These are phyloP conservation scores for Proteles cristata DNA, from an alignment of 2,113 vertebrate species.

Conservation along the genomic window DNA sequence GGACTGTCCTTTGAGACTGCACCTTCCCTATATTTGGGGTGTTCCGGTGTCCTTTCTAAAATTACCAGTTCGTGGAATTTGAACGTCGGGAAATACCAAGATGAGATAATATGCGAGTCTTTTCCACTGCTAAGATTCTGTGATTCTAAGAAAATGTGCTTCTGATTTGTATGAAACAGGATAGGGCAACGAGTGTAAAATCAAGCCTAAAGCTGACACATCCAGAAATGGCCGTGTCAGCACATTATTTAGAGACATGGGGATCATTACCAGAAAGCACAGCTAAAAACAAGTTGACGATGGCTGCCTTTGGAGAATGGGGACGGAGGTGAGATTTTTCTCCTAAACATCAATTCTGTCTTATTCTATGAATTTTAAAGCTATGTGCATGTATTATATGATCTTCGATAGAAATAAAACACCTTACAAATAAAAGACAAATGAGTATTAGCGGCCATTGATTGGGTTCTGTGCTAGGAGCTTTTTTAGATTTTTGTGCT, in stretches of 20 bases:
- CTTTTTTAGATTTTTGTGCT: neutral
- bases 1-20: neutral
- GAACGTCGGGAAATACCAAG: neutral
- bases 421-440: neutral
- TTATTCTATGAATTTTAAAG: neutral
- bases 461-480: neutral
- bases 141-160: conserved; percentile 64
- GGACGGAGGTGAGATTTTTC: conserved; percentile 13
- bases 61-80: neutral
- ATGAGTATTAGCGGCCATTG: neutral
- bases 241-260: neutral
- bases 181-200: neutral
- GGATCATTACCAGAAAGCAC: conserved; percentile 24
- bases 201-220: conserved; percentile 32
- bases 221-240: neutral
- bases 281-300: neutral
- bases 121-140: conserved; percentile 27
- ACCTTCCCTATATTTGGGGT: neutral
- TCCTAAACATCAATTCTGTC: neutral
- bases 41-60: neutral
- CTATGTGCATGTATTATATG: neutral
- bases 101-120: neutral
- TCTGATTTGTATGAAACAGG: conserved; percentile 70
- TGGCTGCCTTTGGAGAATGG: neutral
- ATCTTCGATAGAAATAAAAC: neutral